A percentile compares a stretch with the other conserved stretches of the same genome.
phyloP scores from a whole-genome alignment of 2,888 invertebrate species.

The Laspeyria flexula region DNA sequence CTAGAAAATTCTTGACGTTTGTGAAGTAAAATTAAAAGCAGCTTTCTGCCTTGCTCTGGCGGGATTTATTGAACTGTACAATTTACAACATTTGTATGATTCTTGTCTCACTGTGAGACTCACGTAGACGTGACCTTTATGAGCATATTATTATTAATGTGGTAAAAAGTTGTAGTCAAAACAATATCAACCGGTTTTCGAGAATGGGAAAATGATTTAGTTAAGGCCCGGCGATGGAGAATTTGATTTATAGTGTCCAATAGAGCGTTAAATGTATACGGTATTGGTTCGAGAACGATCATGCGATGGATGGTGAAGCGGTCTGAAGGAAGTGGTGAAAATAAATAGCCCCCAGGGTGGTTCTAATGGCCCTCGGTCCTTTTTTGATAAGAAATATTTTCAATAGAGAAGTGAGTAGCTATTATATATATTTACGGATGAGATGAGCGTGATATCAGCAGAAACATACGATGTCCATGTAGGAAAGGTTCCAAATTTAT shows the following conservation, averaged over 20 bases:
- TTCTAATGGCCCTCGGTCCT: slow-evolving; percentile 9
- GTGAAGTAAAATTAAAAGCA: no score
- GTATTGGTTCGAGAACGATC: slow-evolving; percentile 16
- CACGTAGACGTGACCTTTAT: no score
- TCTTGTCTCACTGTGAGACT: no score
- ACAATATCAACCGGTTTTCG: slow-evolving; percentile 16
- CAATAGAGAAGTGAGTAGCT: neutral
- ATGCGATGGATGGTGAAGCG: slow-evolving; percentile 10
- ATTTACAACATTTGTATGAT: no score
- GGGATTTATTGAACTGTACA: no score
- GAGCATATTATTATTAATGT: no score
- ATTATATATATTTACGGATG: neutral
- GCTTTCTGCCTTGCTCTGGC: no score
- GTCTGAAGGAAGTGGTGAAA: slow-evolving; percentile 8
- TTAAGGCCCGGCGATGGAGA: slow-evolving; percentile 26
- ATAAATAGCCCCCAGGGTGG: slow-evolving; percentile 17
- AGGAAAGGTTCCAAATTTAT: no score
- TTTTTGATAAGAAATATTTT: slow-evolving; percentile 15
- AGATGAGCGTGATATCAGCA: neutral
- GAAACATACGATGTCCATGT: neutral
- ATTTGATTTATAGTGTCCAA: slow-evolving; percentile 42
- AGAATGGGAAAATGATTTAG: slow-evolving; percentile 35
- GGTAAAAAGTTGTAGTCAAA: slow-evolving; percentile 2
- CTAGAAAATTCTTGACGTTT: no score
- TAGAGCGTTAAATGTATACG: slow-evolving; percentile 39